Percentiles rank a stretch among this genome's conserved stretches.
Conservation (phyloP, 2,888 invertebrate species). For the Tinea pellionella region DNA sequence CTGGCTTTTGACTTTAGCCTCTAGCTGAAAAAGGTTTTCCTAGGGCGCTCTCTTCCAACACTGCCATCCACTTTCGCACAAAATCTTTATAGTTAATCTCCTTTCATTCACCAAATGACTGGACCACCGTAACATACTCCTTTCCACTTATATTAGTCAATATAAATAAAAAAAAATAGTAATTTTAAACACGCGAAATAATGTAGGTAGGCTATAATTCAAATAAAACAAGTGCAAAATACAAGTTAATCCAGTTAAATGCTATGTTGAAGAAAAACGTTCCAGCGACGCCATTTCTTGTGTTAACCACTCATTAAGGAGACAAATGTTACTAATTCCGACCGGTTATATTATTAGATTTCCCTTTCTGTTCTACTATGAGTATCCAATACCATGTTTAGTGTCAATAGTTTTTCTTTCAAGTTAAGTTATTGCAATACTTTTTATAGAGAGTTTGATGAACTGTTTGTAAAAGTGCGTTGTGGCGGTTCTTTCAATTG, state of each 20-base stretch:
- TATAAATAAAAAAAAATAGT: too few species aligned
- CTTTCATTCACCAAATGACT: too few species aligned
- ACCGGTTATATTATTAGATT: constrained; percentile 1
- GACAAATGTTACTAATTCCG: constrained; percentile 4
- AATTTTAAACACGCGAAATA: too few species aligned
- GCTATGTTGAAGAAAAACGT: not conserved
- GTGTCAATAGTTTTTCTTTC: not conserved
- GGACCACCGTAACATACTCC: too few species aligned
- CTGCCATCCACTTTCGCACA: too few species aligned
- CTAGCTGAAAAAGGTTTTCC: too few species aligned
- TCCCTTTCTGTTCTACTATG: constrained; percentile 5
- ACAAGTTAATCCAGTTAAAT: not conserved
- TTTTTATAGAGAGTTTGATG: not conserved
- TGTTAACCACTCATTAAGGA: not conserved
- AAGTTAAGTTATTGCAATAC: not conserved
- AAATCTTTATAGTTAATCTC: too few species aligned
- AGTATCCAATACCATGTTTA: not conserved
- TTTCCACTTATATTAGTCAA: too few species aligned
- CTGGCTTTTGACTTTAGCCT: too few species aligned
- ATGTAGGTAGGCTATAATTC: too few species aligned
- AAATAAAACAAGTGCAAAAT: not conserved
- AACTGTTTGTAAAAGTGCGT: not conserved
- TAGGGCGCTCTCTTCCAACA: too few species aligned
- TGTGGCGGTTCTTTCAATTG: too few species aligned
- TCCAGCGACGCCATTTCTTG: not conserved